Evolutionary conservation across 2,797 vertebrate genomes (phyloP), one percentile per base, ranked within the genome.

Genomic region (Anguilla marmorata): DNA sequence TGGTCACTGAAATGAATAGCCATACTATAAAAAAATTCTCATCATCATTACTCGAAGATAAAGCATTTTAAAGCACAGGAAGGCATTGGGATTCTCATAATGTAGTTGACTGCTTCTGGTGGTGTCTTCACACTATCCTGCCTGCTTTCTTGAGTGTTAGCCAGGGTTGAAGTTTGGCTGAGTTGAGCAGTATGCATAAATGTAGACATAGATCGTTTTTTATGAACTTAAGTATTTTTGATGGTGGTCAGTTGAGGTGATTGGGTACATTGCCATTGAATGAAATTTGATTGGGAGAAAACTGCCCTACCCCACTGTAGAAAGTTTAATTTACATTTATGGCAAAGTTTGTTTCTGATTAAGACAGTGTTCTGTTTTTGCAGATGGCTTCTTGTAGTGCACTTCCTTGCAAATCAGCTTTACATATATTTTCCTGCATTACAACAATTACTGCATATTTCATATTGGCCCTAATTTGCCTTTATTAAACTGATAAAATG

Each of bases 401-500:
- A 94, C 89, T 90, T 89, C 60, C 90, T 94, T 93, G 94, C 94
- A 93, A 92, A 94, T 91, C 92, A 94, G 92, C 91, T 93, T 90
- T 92, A 93, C 92, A 94, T 95, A 95, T 96, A 95, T 95, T 91
- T 93, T 41, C 91, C 91, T 92, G 92, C 95, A 96, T 94, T 93
- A 94, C 94, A 94, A 94, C 95, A 94, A 95, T 96, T 96, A 97
- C 93, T 91, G 94, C 94, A 94, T 94, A 96, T 95, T 97, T 98
- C 96, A 97, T 96, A 97, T 96, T 96, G 94, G 95, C 94, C 92
- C 95, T 97, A 97, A 98, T 98, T 97, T 98, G 95, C 93, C 94
- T 94, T 97, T 97, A 97, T 98, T 98, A 97, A 97, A 96, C 96
- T 97, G 96, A 97, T 97, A 96, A 97, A 98, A 96, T 96, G 95